phyloP scores from a whole-genome alignment of 2,888 invertebrate species.

The Pyrochroa serraticornis region DNA sequence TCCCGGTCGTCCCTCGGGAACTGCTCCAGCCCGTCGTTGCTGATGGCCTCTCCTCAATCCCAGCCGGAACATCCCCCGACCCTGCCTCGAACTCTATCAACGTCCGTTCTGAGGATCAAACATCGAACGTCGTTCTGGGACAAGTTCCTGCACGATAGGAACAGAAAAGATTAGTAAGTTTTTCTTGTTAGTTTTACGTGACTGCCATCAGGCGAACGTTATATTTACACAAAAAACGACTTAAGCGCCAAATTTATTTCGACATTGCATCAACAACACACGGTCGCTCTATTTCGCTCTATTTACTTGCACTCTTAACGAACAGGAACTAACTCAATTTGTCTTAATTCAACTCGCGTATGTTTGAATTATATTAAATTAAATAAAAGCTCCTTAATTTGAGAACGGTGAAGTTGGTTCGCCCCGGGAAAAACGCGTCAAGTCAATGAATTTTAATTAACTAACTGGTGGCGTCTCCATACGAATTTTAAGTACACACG shows the following conservation, averaged over 20 bases:
- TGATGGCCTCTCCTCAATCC: conserved; percentile 59
- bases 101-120: conserved; percentile 79
- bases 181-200: not conserved
- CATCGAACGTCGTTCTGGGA: conserved; percentile 84
- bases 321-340: no score
- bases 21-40: conserved; percentile 65
- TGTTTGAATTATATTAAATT: no score
- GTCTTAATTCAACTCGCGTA: no score
- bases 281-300: no score
- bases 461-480: no score
- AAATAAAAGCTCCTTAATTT: no score
- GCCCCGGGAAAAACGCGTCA: no score
- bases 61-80: conserved; percentile 55
- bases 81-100: conserved; percentile 62
- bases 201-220: not conserved
- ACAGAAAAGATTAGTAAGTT: conserved; percentile 73
- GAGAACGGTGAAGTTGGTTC: no score
- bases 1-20: conserved; percentile 54
- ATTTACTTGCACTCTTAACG: no score
- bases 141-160: conserved; percentile 77
- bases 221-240: not conserved
- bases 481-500: no score
- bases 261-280: not conserved
- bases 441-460: no score
- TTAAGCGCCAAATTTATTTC: not conserved